Conservation (phyloP, 1,140 invertebrate species). For the Bombus sibiricus region DNA sequence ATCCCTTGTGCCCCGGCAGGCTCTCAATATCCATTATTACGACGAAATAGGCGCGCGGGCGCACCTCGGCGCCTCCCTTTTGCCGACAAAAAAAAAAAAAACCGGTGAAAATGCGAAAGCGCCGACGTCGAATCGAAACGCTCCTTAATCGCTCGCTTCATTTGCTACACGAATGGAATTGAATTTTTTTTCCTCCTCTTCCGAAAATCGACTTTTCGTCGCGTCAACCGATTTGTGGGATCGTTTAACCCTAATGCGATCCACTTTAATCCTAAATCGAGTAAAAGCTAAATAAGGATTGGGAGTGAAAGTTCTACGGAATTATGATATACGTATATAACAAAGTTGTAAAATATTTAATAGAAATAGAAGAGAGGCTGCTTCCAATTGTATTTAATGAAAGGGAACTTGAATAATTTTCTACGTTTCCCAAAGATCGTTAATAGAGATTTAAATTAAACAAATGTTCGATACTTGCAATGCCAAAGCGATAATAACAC, state of each 20-base stretch:
- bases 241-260: not conserved
- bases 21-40: conserved; percentile 55
- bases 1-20: conserved; percentile 44
- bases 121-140: conserved; percentile 4
- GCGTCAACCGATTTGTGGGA: not conserved
- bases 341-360: too few species aligned
- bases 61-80: conserved; percentile 29
- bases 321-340: not conserved
- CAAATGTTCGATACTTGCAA: too few species aligned
- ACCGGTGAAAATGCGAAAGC: conserved; percentile 4
- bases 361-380: too few species aligned
- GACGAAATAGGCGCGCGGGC: conserved; percentile 27
- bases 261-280: not conserved
- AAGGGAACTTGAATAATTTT: too few species aligned
- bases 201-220: not conserved
- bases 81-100: not conserved
- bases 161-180: not conserved
- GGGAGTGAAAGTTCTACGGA: not conserved
- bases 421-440: too few species aligned
- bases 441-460: too few species aligned
- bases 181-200: not conserved
- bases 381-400: too few species aligned
- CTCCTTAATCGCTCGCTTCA: conserved; percentile 14
- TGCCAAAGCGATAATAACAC: too few species aligned
- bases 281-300: not conserved